Evolutionary conservation across 2,888 invertebrate genomes (phyloP).

Genomic region (Platycnemis pennipes): DNA sequence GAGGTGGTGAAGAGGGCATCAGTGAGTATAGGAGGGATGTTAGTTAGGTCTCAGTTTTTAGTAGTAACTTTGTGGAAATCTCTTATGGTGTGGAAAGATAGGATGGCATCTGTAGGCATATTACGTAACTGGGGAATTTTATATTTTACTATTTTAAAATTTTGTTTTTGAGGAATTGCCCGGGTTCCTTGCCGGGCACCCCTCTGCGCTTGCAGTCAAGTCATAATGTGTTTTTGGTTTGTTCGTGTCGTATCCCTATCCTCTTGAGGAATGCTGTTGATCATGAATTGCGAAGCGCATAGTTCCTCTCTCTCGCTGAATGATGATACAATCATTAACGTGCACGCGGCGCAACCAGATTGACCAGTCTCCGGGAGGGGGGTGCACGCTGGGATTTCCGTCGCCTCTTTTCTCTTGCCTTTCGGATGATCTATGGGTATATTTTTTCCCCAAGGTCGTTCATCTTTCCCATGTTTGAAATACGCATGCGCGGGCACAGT

Average conservation of each 20-base stretch:
- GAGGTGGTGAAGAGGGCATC: no score
- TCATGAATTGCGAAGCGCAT: background rate
- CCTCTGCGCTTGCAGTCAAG: background rate
- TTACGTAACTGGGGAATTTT: no score
- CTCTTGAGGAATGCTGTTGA: background rate
- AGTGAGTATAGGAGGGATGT: no score
- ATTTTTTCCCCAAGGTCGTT: slow-evolving; percentile 3
- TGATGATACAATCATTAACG: slow-evolving; percentile 15
- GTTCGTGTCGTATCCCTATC: background rate
- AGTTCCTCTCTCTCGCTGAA: background rate
- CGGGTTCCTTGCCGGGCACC: background rate
- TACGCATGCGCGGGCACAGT: background rate
- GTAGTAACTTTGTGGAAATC: no score
- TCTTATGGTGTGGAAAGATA: no score
- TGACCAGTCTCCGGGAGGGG: background rate
- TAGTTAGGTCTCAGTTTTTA: no score
- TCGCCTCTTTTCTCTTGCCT: background rate
- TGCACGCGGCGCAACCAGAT: slow-evolving; percentile 14
- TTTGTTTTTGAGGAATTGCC: no score
- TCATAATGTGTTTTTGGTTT: background rate
- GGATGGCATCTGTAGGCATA: no score
- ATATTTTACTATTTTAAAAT: no score
- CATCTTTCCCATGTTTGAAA: slow-evolving; percentile 9
- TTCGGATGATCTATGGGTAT: slow-evolving; percentile 7
- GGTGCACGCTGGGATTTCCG: background rate